Conservation (phyloP, 2,888 invertebrate genomes). For the Caenorhabditis plicata region DNA sequence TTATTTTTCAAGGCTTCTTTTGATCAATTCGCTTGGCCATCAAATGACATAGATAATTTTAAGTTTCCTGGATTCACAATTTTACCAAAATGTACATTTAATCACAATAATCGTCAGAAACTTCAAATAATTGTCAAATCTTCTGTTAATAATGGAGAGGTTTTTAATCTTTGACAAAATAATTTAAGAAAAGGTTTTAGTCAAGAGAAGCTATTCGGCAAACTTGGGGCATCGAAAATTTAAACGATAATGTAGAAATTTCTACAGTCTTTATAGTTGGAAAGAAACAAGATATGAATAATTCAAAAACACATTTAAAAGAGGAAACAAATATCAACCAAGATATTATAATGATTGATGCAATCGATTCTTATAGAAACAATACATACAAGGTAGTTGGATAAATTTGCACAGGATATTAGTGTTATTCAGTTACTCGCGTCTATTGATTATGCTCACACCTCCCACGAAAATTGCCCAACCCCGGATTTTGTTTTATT, state of each 20-base stretch:
- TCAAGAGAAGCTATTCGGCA: slow-evolving; percentile 39
- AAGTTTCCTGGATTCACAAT: not conserved
- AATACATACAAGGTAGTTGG: slow-evolving; percentile 56
- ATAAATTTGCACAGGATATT: no score
- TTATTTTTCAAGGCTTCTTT: slow-evolving; percentile 6
- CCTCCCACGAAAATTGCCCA: slow-evolving; percentile 9
- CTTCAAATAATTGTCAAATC: slow-evolving; percentile 51
- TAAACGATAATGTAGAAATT: slow-evolving; percentile 20
- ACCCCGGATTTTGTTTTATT: slow-evolving; percentile 52
- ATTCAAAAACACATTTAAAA: slow-evolving; percentile 6
- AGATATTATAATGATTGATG: slow-evolving; percentile 49
- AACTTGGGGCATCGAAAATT: slow-evolving; percentile 36
- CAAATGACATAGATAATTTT: not conserved
- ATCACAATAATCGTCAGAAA: not conserved
- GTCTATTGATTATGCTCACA: slow-evolving; percentile 29
- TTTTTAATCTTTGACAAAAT: slow-evolving; percentile 5
- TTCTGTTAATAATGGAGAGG: slow-evolving; percentile 31
- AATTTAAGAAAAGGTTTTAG: slow-evolving; percentile 15
- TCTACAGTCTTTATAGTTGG: slow-evolving; percentile 42
- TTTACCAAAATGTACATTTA: slow-evolving; percentile 10
- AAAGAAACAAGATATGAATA: not conserved
- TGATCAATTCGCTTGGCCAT: slow-evolving; percentile 17
- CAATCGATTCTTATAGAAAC: slow-evolving; percentile 53
- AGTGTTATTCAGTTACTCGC: slow-evolving; percentile 38
- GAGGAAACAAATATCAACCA: slow-evolving; percentile 28